Conservation (phyloP, 2,888 invertebrate genomes). For the Phyllotreta cruciferae region DNA sequence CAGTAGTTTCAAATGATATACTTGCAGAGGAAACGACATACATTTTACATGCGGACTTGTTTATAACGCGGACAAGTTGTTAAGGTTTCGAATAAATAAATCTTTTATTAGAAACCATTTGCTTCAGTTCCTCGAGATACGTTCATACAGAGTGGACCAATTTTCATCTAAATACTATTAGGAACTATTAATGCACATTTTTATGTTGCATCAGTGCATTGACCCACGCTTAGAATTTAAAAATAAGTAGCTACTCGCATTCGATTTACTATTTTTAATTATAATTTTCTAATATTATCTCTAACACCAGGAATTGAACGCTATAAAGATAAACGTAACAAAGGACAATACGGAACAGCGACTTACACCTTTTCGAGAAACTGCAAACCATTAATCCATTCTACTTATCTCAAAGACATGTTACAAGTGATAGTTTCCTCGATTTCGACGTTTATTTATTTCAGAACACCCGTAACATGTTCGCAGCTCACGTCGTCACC, state of each 20-base stretch:
- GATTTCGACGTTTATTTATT: constrained; percentile 37
- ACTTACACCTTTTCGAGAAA: constrained; percentile 15
- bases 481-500: constrained; percentile 37
- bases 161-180: no score
- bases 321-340: neutral
- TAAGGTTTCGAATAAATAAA: constrained; percentile 12
- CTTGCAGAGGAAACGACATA: neutral
- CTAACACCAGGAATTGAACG: neutral
- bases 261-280: no score
- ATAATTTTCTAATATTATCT: constrained; percentile 5
- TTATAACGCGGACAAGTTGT: constrained; percentile 5
- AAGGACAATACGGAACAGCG: neutral
- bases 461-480: constrained; percentile 36
- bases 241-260: no score
- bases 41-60: constrained; percentile 9
- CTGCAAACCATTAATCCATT: constrained; percentile 24
- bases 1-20: constrained; percentile 2
- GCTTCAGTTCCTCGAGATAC: constrained; percentile 4
- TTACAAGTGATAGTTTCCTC: constrained; percentile 32
- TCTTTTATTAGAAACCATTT: constrained; percentile 20
- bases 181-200: no score
- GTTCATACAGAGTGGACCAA: no score
- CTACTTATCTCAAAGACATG: constrained; percentile 28
- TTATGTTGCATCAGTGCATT: no score
- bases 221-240: no score